A percentile compares a stretch with the other conserved stretches of the same genome.
These are phyloP conservation scores for Odontothrips loti DNA, from an alignment of 2,888 invertebrate genomes.

Conservation along the genomic window DNA sequence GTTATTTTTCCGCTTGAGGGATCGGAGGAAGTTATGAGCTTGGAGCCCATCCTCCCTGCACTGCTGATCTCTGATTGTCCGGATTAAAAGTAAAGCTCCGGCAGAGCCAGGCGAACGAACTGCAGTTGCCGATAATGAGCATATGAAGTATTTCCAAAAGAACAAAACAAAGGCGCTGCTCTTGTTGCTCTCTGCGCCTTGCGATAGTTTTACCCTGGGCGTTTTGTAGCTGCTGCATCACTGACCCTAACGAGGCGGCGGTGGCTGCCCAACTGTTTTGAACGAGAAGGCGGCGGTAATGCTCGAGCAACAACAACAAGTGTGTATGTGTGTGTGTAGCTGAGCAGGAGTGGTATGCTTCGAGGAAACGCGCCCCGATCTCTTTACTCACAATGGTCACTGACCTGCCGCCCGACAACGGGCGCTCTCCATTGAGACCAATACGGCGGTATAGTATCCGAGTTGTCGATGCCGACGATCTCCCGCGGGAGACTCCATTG, in stretches of 20 bases:
- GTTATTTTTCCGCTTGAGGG: background rate
- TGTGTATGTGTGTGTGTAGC: no score
- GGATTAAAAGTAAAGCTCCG: background rate
- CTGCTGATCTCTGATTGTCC: background rate
- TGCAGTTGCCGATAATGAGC: background rate
- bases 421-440: background rate
- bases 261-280: no score
- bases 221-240: no score
- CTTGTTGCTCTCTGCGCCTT: no score
- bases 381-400: no score
- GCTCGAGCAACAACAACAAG: background rate
- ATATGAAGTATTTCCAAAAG: background rate
- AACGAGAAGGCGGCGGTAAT: background rate
- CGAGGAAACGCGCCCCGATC: background rate
- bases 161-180: background rate
- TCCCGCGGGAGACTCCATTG: background rate
- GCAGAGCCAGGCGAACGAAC: background rate
- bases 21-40: background rate
- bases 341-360: background rate
- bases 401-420: no score
- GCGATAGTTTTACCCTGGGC: no score
- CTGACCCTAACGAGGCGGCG: no score
- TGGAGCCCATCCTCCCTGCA: no score
- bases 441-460: background rate
- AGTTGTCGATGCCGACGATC: constrained; percentile 19